phyloP scores from a whole-genome alignment of 2,888 invertebrate genomes.

The Petrolisthes manimaculis region DNA sequence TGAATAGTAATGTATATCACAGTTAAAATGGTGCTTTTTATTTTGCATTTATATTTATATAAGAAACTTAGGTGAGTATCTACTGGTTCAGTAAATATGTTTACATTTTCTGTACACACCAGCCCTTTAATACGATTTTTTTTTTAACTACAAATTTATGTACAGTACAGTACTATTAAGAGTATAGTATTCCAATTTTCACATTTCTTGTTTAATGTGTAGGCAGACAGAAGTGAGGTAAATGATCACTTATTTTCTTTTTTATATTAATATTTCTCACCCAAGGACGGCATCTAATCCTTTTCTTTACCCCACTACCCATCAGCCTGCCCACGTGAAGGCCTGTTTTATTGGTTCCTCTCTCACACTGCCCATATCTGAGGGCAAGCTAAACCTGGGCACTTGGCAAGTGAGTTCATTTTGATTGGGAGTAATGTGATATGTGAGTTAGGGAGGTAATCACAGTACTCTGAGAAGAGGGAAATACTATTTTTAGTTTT shows the following conservation, averaged over 20 bases:
- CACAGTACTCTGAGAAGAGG: no score
- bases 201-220: not conserved
- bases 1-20: no score
- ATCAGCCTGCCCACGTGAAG: conserved; percentile 95
- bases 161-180: not conserved
- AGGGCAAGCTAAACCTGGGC: conserved; percentile 93
- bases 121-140: no score
- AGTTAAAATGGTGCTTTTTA: no score
- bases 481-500: not conserved
- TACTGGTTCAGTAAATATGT: no score
- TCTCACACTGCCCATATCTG: conserved; percentile 94
- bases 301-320: not conserved
- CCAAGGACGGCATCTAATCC: not conserved
- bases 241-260: not conserved
- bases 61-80: no score
- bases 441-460: no score
- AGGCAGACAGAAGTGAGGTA: no score
- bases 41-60: no score
- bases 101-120: no score
- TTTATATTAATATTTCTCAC: not conserved
- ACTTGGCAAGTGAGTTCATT: conserved; percentile 82
- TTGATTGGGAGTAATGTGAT: not conserved
- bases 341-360: conserved; percentile 96
- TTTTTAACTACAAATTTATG: no score
- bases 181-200: not conserved